phyloP scores from a whole-genome alignment of 2,797 vertebrate genomes.

The Neomorphus geoffroyi region DNA sequence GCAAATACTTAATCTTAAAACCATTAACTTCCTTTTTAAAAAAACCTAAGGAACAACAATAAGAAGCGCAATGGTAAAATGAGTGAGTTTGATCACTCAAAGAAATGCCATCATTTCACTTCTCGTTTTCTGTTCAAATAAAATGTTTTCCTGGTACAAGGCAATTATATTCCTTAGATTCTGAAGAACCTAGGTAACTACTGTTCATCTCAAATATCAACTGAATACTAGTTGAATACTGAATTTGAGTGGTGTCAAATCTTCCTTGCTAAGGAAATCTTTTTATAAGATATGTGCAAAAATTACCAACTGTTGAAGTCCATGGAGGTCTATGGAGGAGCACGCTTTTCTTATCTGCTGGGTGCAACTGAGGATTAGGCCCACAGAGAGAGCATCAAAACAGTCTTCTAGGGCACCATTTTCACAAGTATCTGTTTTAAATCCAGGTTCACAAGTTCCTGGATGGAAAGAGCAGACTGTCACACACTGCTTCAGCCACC shows the following conservation, averaged over 20 bases:
- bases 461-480: background rate
- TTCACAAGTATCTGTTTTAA: background rate
- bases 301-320: background rate
- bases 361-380: background rate
- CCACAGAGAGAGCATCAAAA: background rate
- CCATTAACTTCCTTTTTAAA: background rate
- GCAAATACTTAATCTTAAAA: background rate
- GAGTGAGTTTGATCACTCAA: background rate
- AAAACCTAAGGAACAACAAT: background rate
- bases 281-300: background rate
- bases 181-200: background rate
- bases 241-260: background rate
- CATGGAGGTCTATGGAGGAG: background rate
- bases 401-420: background rate
- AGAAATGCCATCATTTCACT: background rate
- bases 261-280: background rate
- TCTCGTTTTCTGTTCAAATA: background rate
- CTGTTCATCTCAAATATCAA: background rate
- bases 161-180: background rate
- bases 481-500: background rate
- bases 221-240: background rate
- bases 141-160: background rate
- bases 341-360: background rate
- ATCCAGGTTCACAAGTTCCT: background rate
- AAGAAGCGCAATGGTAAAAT: background rate